Conservation (phyloP, 2,888 invertebrate genomes). For the Synergus japonicus region DNA sequence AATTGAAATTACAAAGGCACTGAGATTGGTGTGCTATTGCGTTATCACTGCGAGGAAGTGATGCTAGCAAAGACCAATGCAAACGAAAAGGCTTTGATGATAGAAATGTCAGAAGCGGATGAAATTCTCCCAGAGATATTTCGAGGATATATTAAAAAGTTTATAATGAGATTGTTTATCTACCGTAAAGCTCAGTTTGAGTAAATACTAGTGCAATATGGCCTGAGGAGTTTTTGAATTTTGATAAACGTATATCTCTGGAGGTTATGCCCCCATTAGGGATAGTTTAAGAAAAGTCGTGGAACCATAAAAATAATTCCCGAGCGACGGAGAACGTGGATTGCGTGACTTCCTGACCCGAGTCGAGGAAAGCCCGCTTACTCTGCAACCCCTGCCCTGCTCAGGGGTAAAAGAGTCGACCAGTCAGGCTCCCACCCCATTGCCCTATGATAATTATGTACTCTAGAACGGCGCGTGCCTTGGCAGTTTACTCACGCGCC, state of each 20-base stretch:
- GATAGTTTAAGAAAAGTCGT: conserved; percentile 63
- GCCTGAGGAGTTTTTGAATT: too few species aligned
- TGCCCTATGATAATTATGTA: conserved; percentile 71
- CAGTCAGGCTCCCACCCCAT: conserved; percentile 49
- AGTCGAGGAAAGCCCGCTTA: conserved; percentile 55
- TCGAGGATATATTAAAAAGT: neutral
- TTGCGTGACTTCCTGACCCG: conserved; percentile 73
- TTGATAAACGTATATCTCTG: neutral
- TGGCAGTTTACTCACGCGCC: conserved; percentile 66
- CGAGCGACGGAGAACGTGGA: conserved; percentile 55
- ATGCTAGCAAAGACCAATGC: conserved; percentile 47
- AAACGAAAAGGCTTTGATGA: neutral
- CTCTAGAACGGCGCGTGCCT: conserved; percentile 72
- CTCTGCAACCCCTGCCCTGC: conserved; percentile 51
- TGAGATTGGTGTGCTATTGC: conserved; percentile 30
- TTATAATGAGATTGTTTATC: neutral
- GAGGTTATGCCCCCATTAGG: neutral
- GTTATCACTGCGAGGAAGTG: conserved; percentile 44
- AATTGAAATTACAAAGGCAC: conserved; percentile 67
- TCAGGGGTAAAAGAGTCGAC: conserved; percentile 39
- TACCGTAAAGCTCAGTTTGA: neutral
- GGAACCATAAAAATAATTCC: conserved; percentile 61
- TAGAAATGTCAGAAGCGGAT: neutral
- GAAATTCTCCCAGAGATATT: neutral
- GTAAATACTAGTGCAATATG: neutral